A percentile compares a stretch with the other conserved stretches of the same genome.
Conservation (phyloP, 2,888 invertebrate species). For the Hecatera dysodea region DNA sequence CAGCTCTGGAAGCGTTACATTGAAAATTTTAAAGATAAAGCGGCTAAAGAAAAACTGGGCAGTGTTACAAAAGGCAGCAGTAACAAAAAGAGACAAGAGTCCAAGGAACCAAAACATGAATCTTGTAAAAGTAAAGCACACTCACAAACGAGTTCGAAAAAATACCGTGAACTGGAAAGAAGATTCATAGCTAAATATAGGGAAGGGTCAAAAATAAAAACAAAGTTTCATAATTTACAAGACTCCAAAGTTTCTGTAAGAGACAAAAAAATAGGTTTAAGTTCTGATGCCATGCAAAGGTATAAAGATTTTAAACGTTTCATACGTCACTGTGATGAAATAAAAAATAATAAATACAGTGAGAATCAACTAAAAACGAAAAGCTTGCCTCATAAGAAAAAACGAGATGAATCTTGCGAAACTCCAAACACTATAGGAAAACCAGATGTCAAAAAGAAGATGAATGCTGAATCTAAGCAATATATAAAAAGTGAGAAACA, state of each 20-base stretch:
- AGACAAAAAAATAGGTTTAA: background rate
- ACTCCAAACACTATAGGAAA: background rate
- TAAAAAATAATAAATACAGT: constrained; percentile 3
- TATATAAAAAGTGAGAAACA: constrained; percentile 5
- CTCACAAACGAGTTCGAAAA: background rate
- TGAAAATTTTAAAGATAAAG: background rate
- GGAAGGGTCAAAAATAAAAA: constrained; percentile 19
- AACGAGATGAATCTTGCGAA: background rate
- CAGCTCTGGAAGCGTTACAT: no score
- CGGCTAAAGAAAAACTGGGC: background rate
- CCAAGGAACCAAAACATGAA: background rate
- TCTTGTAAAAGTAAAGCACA: background rate
- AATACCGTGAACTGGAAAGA: constrained; percentile 9
- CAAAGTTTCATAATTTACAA: background rate
- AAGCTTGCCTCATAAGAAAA: background rate
- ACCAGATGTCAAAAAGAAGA: constrained; percentile 9
- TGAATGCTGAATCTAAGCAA: constrained; percentile 11
- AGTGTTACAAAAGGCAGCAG: background rate
- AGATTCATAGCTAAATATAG: background rate
- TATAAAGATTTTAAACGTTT: constrained; percentile 23
- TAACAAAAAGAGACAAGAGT: background rate
- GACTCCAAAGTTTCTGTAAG: background rate
- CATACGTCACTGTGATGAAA: background rate
- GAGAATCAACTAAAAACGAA: constrained; percentile 14
- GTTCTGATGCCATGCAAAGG: constrained; percentile 13